A percentile compares a stretch with the other conserved stretches of the same genome.
These are phyloP conservation scores for Apocrypta bakeri DNA, from an alignment of 1,140 invertebrate species.

Conservation along the genomic window DNA sequence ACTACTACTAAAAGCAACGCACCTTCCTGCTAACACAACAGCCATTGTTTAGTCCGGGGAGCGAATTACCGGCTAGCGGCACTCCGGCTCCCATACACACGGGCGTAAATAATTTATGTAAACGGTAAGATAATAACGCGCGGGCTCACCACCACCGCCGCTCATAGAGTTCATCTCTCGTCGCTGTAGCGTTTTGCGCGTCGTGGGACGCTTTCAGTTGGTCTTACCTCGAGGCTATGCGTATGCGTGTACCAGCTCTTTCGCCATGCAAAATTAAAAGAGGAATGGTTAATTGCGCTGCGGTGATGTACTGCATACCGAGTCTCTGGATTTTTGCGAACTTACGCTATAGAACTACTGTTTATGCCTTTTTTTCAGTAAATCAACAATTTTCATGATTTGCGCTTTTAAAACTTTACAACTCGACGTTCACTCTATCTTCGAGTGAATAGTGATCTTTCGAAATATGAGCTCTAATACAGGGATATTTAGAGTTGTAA, in stretches of 20 bases:
- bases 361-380: no score
- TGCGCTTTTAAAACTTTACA: no score
- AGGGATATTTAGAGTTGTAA: no score
- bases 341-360: no score
- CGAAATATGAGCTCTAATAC: no score
- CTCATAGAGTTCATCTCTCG: neutral
- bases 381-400: no score
- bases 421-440: no score
- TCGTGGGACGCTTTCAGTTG: neutral
- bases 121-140: conserved; percentile 34
- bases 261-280: conserved; percentile 28
- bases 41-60: conserved; percentile 3
- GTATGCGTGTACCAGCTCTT: no score
- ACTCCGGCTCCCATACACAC: neutral
- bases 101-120: conserved; percentile 35
- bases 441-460: no score
- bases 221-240: neutral
- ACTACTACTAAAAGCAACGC: neutral
- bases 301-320: neutral
- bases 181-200: neutral
- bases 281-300: neutral
- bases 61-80: conserved; percentile 23
- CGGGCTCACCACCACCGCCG: neutral
- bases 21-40: neutral
- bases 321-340: no score